Percentiles rank a stretch among this genome's conserved stretches.
These are phyloP conservation scores for Ctenomys sociabilis DNA, from an alignment of 2,113 vertebrate genomes.

Conservation along the genomic window DNA sequence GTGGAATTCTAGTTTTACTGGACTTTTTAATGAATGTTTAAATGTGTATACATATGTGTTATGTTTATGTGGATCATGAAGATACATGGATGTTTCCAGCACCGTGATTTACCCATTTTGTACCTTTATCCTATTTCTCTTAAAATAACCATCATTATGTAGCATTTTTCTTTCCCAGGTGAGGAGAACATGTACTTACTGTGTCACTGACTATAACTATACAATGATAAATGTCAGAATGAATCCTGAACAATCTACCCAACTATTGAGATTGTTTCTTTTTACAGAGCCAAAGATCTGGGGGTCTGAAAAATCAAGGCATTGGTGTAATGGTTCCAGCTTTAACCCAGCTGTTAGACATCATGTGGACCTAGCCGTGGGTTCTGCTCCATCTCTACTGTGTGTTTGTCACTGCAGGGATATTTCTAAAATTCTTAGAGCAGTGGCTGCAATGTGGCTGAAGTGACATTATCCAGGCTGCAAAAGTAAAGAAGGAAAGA, in stretches of 20 bases:
- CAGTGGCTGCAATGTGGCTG: background rate
- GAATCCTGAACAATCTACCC: constrained; percentile 31
- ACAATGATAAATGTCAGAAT: constrained; percentile 13
- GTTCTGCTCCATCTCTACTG: background rate
- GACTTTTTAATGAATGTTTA: background rate
- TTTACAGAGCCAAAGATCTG: background rate
- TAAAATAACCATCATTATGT: background rate
- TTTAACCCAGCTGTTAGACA: constrained; percentile 20
- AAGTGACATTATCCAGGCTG: constrained; percentile 7
- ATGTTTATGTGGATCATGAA: background rate
- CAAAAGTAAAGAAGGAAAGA: background rate
- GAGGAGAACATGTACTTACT: background rate
- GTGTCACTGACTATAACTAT: background rate
- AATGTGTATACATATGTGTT: background rate
- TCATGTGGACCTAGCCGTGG: background rate
- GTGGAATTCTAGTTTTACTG: background rate
- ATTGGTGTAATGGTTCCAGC: background rate
- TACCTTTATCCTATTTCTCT: constrained; percentile 17
- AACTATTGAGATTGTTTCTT: background rate
- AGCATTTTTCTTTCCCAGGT: background rate
- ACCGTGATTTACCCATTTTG: background rate
- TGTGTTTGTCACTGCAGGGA: background rate
- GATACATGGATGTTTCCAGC: background rate
- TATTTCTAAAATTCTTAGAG: constrained; percentile 38
- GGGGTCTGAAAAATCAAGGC: constrained; percentile 28